Base-by-base conservation (phyloP, 2,888 invertebrate species). In the Archips crataeganus region DNA sequence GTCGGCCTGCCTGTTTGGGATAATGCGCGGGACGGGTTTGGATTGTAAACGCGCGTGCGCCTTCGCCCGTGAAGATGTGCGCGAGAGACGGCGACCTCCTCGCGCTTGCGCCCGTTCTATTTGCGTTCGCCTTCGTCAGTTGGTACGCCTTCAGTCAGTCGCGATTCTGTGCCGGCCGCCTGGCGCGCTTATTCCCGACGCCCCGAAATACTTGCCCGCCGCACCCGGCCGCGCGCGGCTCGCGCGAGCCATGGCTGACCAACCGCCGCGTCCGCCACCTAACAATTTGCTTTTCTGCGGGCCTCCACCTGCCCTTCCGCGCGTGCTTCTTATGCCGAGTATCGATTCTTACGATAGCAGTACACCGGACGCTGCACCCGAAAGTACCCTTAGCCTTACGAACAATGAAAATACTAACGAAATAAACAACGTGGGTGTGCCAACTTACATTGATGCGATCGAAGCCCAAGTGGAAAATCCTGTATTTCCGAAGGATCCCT, bases 31-130 rank as follows among this genome's bases (percentile, higher is more conserved):
- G 90, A 92, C 93, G 88, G 89, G 93, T 93, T 93, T 94, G 93
- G 93, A 94, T 89, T 84, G 81, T 83, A 84, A 87, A 82, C 92
- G 93, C 92, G 93, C 93, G 88, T 91, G 90, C 90, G 94, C 94
- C 92, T 89, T 92, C 91, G 93, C 89, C 92, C 93, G 89, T 93
- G 93, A 93, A 94, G 93, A 93, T 90, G 93, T 90, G 92, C 92
- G 93, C 93, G 92, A 92, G 94, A 93, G 92, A 91, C 91, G 93
- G 91, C 92, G 93, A 93, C 93, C 93, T 92, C 93, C 88, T 93
- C 94, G 89, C 94, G 90, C 89, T 93, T 91, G 93, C 93, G 94
- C 90, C 93, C 86, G 92, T 92, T 92, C 94, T 94, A 94, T 94
- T 94, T 94, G 90, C 84, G 94, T 94, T 91, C 94, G 91, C 90